These are phyloP conservation scores for Mirounga angustirostris DNA, from an alignment of 2,113 vertebrate species.

Conservation along the genomic window DNA sequence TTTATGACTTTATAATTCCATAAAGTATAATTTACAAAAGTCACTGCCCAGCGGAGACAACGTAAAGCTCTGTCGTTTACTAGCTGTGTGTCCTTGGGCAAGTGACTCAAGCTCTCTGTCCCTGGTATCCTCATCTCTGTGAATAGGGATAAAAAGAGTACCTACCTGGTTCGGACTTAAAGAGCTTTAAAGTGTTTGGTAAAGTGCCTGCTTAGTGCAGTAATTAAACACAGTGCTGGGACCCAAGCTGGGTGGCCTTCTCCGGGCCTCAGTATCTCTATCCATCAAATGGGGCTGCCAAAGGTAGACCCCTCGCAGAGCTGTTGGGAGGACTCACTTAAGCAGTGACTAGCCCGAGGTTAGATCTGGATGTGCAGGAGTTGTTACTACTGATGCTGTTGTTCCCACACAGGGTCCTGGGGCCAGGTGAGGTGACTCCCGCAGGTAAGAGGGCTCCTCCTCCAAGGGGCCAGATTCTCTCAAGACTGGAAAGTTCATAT, in stretches of 20 bases:
- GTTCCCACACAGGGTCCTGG: not conserved
- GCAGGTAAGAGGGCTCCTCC: not conserved
- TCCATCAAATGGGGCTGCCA: not conserved
- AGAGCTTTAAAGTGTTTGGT: not conserved
- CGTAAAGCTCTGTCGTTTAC: not conserved
- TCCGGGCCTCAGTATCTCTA: not conserved
- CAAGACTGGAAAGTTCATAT: not conserved
- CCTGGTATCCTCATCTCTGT: not conserved
- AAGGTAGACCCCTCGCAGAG: rapidly evolving
- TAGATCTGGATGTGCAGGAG: rapidly evolving
- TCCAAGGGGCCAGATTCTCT: not conserved
- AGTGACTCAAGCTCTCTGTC: not conserved
- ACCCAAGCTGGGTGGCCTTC: not conserved
- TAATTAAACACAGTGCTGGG: not conserved
- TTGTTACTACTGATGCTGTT: too few relatives aligned
- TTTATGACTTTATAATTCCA: not conserved
- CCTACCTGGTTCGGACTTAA: not conserved
- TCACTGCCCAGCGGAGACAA: not conserved
- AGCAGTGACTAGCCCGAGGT: rapidly evolving
- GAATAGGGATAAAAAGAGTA: not conserved
- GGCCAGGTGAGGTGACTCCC: not conserved
- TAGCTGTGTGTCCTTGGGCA: not conserved
- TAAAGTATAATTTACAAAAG: not conserved
- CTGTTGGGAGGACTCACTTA: rapidly evolving
- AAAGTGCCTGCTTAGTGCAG: rapidly evolving